Conservation (phyloP, 2,797 vertebrate genomes). For the Antrozous pallidus region DNA sequence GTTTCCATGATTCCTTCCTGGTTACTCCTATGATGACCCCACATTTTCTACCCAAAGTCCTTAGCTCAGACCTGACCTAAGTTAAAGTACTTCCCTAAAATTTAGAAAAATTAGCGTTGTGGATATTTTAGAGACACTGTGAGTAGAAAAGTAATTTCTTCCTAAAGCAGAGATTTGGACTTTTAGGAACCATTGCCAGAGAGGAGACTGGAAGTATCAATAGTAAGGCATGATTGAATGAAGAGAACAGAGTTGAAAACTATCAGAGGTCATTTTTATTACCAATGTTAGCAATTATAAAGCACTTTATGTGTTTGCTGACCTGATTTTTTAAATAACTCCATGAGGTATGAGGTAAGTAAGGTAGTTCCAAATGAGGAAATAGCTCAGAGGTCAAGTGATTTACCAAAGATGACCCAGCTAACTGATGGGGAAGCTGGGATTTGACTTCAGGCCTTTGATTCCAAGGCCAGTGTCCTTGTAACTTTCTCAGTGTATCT, state of each 20-base stretch:
- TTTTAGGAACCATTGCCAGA: not conserved
- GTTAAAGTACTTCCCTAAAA: not conserved
- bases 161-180: not conserved
- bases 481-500: not conserved
- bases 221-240: not conserved
- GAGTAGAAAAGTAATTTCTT: not conserved
- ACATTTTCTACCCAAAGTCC: not conserved
- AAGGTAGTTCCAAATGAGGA: not conserved
- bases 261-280: not conserved
- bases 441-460: not conserved
- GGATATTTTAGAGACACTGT: not conserved
- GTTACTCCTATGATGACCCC: not conserved
- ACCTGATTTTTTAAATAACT: not conserved
- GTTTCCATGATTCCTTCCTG: slow-evolving; percentile 9
- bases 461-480: not conserved
- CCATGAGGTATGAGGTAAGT: not conserved
- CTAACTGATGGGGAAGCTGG: not conserved
- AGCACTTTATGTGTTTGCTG: not conserved
- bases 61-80: not conserved
- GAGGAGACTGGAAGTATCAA: not conserved
- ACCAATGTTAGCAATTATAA: not conserved
- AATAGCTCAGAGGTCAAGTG: not conserved
- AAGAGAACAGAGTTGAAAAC: not conserved
- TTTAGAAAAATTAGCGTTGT: not conserved
- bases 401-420: not conserved